phyloP scores from a whole-genome alignment of 2,797 vertebrate genomes.

The Coranthus polyacanthus region DNA sequence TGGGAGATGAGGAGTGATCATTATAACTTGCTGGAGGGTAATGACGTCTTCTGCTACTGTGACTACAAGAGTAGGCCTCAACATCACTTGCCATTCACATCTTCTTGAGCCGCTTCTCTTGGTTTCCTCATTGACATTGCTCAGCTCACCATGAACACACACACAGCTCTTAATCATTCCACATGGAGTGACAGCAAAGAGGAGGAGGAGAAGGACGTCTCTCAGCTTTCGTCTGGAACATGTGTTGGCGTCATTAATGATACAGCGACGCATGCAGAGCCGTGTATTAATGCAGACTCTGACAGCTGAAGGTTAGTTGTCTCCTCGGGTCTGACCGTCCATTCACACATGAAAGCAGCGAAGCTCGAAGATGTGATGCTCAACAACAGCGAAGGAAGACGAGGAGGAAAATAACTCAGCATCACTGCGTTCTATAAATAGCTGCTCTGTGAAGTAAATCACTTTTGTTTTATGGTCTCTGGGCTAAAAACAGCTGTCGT shows the following conservation, averaged over 20 bases:
- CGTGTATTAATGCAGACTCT: slow-evolving; percentile 44
- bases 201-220: slow-evolving; percentile 41
- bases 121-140: slow-evolving; percentile 52
- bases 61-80: slow-evolving; percentile 37
- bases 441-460: too few species aligned
- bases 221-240: slow-evolving; percentile 38
- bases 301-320: slow-evolving; percentile 64
- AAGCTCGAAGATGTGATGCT: slow-evolving; percentile 20
- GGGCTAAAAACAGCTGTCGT: neutral
- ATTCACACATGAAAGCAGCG: slow-evolving; percentile 35
- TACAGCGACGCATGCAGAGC: slow-evolving; percentile 25
- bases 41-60: slow-evolving; percentile 37
- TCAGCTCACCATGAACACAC: slow-evolving; percentile 43
- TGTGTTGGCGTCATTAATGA: slow-evolving; percentile 56
- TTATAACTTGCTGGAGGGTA: slow-evolving; percentile 26
- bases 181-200: slow-evolving; percentile 50
- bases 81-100: slow-evolving; percentile 43
- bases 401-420: slow-evolving; percentile 5
- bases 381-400: neutral
- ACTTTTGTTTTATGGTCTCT: neutral
- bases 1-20: slow-evolving; percentile 38
- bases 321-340: slow-evolving; percentile 32
- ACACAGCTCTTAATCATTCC: slow-evolving; percentile 57
- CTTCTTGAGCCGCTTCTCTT: slow-evolving; percentile 25
- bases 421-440: too few species aligned